These are phyloP conservation scores for Drosophila takahashii DNA, from an alignment of 1,140 invertebrate genomes.

Conservation along the genomic window DNA sequence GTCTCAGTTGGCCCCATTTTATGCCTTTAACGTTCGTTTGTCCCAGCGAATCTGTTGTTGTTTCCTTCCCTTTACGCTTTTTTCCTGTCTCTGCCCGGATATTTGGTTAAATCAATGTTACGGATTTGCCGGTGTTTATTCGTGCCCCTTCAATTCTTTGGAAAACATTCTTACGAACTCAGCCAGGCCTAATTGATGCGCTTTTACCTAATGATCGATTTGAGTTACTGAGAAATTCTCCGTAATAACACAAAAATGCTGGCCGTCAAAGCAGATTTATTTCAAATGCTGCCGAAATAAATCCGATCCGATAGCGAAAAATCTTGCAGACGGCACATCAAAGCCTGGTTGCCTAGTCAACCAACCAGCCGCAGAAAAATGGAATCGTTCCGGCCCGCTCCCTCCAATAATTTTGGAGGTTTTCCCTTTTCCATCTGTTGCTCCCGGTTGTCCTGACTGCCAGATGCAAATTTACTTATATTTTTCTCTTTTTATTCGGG, in stretches of 20 bases:
- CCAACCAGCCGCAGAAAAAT: slow-evolving; percentile 37
- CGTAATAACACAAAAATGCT: slow-evolving; percentile 25
- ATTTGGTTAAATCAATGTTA: slow-evolving; percentile 57
- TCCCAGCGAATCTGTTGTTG: slow-evolving; percentile 16
- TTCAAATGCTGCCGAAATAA: slow-evolving; percentile 25
- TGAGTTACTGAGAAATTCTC: slow-evolving; percentile 2
- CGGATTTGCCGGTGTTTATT: slow-evolving; percentile 58
- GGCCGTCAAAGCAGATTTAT: slow-evolving; percentile 40
- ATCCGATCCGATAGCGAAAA: slow-evolving; percentile 39
- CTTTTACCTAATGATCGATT: slow-evolving; percentile 37
- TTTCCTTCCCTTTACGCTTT: slow-evolving; percentile 11
- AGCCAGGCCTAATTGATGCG: slow-evolving; percentile 41
- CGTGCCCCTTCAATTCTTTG: slow-evolving; percentile 10
- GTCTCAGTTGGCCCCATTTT: slow-evolving; percentile 44
- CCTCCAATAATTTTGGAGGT: slow-evolving; percentile 18
- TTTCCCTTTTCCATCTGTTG: slow-evolving; percentile 34
- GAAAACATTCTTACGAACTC: slow-evolving; percentile 9
- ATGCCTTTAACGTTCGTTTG: slow-evolving; percentile 55
- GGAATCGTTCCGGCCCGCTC: slow-evolving; percentile 12
- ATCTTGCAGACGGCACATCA: slow-evolving; percentile 29
- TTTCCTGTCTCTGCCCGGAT: background rate
- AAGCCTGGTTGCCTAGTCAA: slow-evolving; percentile 47
- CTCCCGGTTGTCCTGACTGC: slow-evolving; percentile 45
- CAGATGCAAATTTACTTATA: slow-evolving; percentile 41
- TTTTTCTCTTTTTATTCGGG: background rate